These are phyloP conservation scores for Danio rerio DNA, from an alignment of 2,113 vertebrate species.

Conservation along the genomic window GRCz12tu NC_133194.1:51011001-51011500, in stretches of 20 bases:
- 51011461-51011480: too few species aligned
- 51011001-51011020: too few species aligned
- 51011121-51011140: background rate
- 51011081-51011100: background rate
- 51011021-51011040: too few species aligned
- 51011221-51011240: conserved; percentile 85
- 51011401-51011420: conserved; percentile 88
- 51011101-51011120: background rate
- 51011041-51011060: too few species aligned
- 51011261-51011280: conserved; percentile 94
- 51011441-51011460: too few species aligned
- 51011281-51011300: conserved; percentile 95
- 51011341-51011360: conserved; percentile 90
- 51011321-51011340: conserved; percentile 88
- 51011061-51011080: too few species aligned
- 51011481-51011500: too few species aligned
- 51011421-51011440: too few species aligned
- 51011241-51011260: conserved; percentile 87
- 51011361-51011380: conserved; percentile 89
- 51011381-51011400: conserved; percentile 91
- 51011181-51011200: background rate
- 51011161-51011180: background rate
- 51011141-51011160: background rate
- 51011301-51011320: conserved; percentile 92
- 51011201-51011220: conserved; percentile 88